phyloP scores from a whole-genome alignment of 2,888 invertebrate genomes.

The Didymodactylos carnosus region DNA sequence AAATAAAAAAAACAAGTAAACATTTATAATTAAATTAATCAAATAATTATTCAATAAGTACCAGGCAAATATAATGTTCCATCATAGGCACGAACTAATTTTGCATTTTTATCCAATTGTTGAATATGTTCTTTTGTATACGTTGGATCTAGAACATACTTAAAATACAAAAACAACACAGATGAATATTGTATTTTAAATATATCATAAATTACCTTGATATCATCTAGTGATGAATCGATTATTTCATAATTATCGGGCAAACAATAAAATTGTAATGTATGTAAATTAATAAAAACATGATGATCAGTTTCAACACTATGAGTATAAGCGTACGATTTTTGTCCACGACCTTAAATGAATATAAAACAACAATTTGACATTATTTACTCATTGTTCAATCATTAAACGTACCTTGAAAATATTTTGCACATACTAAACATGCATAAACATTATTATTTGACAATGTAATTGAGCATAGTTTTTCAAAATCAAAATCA shows the following conservation, averaged over 20 bases:
- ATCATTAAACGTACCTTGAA: constrained; percentile 42
- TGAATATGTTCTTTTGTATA: constrained; percentile 63
- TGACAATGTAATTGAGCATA: constrained; percentile 89
- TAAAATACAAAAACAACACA: constrained; percentile 20
- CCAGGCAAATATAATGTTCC: constrained; percentile 82
- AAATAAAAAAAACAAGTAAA: constrained; percentile 15
- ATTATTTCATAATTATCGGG: constrained; percentile 99
- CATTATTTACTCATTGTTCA: too few species aligned
- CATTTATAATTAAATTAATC: too few species aligned
- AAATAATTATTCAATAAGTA: neutral
- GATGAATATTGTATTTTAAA: neutral
- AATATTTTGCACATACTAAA: constrained; percentile 95
- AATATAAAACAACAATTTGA: neutral
- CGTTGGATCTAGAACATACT: constrained; percentile 86
- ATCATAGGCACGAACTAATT: constrained; percentile 78
- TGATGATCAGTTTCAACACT: constrained; percentile 92
- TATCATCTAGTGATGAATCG: constrained; percentile 83
- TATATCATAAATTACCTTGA: constrained; percentile 40
- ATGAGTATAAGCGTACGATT: constrained; percentile 95
- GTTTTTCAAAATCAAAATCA: constrained; percentile 97
- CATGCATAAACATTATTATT: constrained; percentile 98
- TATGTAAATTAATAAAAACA: constrained; percentile 85
- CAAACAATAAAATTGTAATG: constrained; percentile 87
- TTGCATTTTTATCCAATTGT: constrained; percentile 57
- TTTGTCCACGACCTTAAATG: constrained; percentile 64